Percentiles rank a stretch among this genome's conserved stretches.
phyloP scores from a whole-genome alignment of 2,797 vertebrate genomes.

The Borostomias antarcticus region DNA sequence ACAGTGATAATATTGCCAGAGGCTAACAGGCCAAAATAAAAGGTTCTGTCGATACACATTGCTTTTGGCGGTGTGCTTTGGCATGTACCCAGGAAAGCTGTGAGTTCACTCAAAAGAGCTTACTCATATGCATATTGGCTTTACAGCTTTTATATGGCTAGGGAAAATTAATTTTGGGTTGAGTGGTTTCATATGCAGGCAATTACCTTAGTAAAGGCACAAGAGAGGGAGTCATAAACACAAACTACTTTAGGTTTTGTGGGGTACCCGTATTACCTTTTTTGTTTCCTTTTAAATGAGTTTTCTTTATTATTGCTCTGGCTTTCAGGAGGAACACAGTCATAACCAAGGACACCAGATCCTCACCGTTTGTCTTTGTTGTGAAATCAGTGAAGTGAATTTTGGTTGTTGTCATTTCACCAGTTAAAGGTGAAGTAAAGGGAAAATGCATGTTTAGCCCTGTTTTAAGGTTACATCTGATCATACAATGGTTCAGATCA shows the following conservation, averaged over 20 bases:
- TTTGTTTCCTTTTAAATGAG: not conserved
- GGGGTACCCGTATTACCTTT: not conserved
- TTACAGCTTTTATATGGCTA: not conserved
- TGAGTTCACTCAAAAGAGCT: not conserved
- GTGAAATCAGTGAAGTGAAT: conserved; percentile 12
- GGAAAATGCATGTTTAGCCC: no score
- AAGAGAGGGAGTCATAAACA: not conserved
- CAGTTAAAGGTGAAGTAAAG: no score
- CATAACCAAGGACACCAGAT: conserved; percentile 13
- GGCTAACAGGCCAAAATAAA: not conserved
- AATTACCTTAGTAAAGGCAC: not conserved
- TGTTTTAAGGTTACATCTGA: no score
- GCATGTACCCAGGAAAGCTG: not conserved
- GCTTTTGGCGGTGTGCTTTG: not conserved
- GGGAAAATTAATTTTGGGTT: not conserved
- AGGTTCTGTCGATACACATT: not conserved
- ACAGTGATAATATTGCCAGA: not conserved
- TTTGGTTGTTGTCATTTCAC: not conserved
- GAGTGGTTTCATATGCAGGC: not conserved
- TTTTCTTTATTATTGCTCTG: not conserved
- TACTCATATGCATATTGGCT: conserved; percentile 1
- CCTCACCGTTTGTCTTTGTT: not conserved
- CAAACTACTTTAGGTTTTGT: not conserved
- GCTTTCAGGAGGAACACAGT: conserved; percentile 7
- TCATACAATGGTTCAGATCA: no score